These are phyloP conservation scores for Lerema accius DNA, from an alignment of 1,140 invertebrate genomes.

Conservation along the genomic window DNA sequence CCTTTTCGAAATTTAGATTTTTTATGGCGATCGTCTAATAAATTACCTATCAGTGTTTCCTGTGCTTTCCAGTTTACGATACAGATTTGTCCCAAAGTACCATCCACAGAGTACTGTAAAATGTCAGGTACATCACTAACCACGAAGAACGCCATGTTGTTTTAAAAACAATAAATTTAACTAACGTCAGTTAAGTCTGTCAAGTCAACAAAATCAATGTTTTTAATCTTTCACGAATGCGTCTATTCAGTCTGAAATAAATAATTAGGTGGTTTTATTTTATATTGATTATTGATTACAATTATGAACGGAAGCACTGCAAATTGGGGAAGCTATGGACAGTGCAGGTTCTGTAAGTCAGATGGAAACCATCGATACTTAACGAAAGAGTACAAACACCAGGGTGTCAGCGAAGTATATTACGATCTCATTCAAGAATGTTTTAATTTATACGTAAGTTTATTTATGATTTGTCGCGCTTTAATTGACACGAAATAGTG, in stretches of 20 bases:
- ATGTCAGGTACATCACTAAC: no score
- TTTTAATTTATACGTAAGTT: conserved; percentile 25
- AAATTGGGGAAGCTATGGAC: conserved; percentile 13
- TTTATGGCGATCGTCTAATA: no score
- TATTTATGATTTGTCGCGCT: no score
- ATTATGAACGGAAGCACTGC: conserved; percentile 14
- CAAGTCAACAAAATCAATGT: conserved; percentile 6
- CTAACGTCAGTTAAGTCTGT: not conserved
- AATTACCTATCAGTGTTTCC: no score
- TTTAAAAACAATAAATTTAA: not conserved
- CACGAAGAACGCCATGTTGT: not conserved
- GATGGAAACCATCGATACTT: conserved; percentile 7
- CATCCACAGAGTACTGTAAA: no score
- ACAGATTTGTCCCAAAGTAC: no score
- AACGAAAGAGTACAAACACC: conserved; percentile 13
- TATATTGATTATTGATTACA: conserved; percentile 1
- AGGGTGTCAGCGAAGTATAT: conserved; percentile 24
- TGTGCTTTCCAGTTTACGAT: no score
- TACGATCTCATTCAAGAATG: conserved; percentile 23
- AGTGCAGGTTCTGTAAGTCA: conserved; percentile 21
- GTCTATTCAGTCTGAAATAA: not conserved
- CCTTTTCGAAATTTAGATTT: no score
- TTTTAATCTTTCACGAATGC: not conserved
- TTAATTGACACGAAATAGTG: no score
- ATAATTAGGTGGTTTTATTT: not conserved